A percentile compares a stretch with the other conserved stretches of the same genome.
phyloP scores from a whole-genome alignment of 2,888 invertebrate genomes.

The Zhuqinia jingwanae region DNA sequence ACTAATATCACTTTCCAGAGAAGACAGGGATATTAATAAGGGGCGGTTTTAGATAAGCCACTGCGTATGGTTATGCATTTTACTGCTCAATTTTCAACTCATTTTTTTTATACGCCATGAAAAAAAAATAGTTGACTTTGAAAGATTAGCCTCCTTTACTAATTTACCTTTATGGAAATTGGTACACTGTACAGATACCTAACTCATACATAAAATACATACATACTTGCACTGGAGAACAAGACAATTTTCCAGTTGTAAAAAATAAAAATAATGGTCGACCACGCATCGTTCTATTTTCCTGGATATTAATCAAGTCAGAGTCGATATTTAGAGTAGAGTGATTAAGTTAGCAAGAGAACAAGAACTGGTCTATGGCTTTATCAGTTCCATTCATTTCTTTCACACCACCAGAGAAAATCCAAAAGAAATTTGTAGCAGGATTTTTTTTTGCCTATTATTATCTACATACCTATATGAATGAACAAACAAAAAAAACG shows the following conservation, averaged over 20 bases:
- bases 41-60: conserved; percentile 57
- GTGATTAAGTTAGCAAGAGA: conserved; percentile 61
- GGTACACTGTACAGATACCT: too few relatives aligned
- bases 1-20: conserved; percentile 63
- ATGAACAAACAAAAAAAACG: background rate
- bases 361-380: background rate
- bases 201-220: too few relatives aligned
- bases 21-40: conserved; percentile 67
- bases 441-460: background rate
- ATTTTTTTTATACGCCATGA: conserved; percentile 53
- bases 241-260: conserved; percentile 53
- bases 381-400: conserved; percentile 46
- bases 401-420: conserved; percentile 38
- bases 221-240: conserved; percentile 27
- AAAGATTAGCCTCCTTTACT: conserved; percentile 62
- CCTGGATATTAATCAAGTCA: conserved; percentile 60
- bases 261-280: conserved; percentile 12
- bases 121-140: conserved; percentile 63
- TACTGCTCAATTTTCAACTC: conserved; percentile 41
- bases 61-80: conserved; percentile 42
- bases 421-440: background rate
- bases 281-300: conserved; percentile 55
- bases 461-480: background rate
- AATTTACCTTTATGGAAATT: conserved; percentile 69
- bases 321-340: conserved; percentile 48